These are phyloP conservation scores for Hippotragus niger DNA, from an alignment of 2,113 vertebrate genomes.

Conservation along the genomic window DNA sequence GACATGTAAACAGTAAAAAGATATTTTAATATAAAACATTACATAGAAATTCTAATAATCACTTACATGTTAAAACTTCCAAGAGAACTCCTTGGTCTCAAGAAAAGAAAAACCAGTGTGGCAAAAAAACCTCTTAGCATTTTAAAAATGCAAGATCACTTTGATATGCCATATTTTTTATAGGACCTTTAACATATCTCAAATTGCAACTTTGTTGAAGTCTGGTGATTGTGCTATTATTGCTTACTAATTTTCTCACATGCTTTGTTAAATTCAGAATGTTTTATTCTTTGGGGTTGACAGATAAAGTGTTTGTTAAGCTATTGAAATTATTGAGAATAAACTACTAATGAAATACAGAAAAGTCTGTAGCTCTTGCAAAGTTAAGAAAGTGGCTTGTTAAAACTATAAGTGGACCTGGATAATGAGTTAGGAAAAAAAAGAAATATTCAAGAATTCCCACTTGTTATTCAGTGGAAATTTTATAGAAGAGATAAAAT, in stretches of 20 bases:
- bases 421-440: background rate
- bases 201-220: background rate
- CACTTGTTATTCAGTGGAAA: background rate
- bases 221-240: background rate
- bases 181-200: background rate
- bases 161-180: background rate
- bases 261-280: slow-evolving; percentile 9
- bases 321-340: background rate
- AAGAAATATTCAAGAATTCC: background rate
- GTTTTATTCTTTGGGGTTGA: background rate
- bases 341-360: background rate
- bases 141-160: background rate
- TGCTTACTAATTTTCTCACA: background rate
- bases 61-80: background rate
- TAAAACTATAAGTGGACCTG: background rate
- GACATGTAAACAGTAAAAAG: background rate
- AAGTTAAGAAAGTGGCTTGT: background rate
- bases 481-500: slow-evolving; percentile 18
- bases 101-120: background rate
- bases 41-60: background rate
- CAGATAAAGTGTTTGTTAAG: background rate
- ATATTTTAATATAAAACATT: background rate
- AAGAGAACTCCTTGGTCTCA: background rate
- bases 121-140: background rate
- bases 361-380: background rate